Base-by-base conservation (phyloP, 2,888 invertebrate species). In the Drosophila sordidapex region DNA sequence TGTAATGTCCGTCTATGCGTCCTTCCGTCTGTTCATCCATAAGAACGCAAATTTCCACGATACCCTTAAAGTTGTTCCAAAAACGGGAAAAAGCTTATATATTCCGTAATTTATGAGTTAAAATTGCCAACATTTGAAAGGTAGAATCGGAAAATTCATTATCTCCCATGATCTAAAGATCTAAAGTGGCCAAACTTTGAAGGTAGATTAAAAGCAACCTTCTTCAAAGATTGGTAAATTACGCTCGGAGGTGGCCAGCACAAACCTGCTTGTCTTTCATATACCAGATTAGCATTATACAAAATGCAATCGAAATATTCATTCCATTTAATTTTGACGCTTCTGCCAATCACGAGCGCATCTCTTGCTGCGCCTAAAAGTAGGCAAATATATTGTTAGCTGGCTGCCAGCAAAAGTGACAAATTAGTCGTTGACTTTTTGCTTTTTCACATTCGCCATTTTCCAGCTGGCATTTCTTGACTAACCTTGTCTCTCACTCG, bases 391-490 rank as follows among this genome's bases (percentile, higher is more conserved):
- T 27, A 18, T 49, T 74, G 63, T 62, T 66, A 52, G 54, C 38
- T 46, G 31, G 18, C n/a, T 46, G 64, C 49, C 74, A 59, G 52
- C 36, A 46, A 70, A 64, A 79, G 74, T 77, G 77, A 79, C 79
- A 74, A 79, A 79, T 79, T 77, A 74, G 74, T 69, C 63, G 66
- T 53, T 48, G 53, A 29, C 64, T 53, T 69, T 74, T 74, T 40
- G 52, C 59, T 51, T 63, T 70, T 52, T 52, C 33, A 36, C 40
- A 60, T 75, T 79, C 35, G 48, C 63, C 58, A 60, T 63, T 69
- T 74, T 53, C 10, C 56, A 54, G 60, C 40, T 63, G 69, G 57
- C 65, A 64, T 58, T 61, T 70, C 51, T 54, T 60, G 56, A 58
- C 33, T 67, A 70, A 61, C 81, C 79, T 71, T 71, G 18, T 18